Evolutionary conservation across 2,888 invertebrate genomes (phyloP).

Genomic region (Adelognathus sp.): DNA sequence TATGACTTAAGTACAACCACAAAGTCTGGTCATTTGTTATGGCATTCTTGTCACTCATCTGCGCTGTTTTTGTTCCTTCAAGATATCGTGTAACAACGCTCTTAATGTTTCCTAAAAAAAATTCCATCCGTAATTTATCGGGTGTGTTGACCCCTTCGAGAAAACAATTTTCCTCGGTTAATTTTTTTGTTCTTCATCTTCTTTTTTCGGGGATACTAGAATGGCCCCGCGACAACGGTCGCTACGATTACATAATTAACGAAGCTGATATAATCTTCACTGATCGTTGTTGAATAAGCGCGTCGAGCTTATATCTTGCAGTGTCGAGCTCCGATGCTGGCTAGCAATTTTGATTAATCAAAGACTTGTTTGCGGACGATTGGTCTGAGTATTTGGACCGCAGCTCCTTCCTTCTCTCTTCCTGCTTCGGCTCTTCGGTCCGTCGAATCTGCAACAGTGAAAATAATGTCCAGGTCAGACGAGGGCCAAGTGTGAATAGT

Average conservation of each 20-base stretch:
- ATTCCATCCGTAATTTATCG: constrained; percentile 35
- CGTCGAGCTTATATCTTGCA: constrained; percentile 29
- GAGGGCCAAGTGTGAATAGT: neutral
- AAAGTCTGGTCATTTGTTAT: constrained; percentile 81
- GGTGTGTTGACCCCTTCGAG: constrained; percentile 6
- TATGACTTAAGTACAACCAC: constrained; percentile 81
- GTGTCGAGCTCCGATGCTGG: constrained; percentile 34
- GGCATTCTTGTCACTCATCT: constrained; percentile 77
- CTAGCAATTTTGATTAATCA: constrained; percentile 60
- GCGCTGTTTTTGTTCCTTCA: constrained; percentile 19
- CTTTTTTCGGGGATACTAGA: neutral
- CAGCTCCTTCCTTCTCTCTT: constrained; percentile 58
- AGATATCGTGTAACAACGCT: constrained; percentile 49
- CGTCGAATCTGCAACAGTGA: constrained; percentile 73
- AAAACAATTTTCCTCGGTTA: constrained; percentile 7
- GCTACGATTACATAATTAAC: neutral
- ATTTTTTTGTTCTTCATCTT: no score
- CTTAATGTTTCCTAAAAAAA: constrained; percentile 7
- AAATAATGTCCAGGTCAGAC: neutral
- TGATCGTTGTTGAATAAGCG: constrained; percentile 9
- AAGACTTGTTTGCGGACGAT: constrained; percentile 53
- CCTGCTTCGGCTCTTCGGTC: constrained; percentile 72
- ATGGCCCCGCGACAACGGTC: constrained; percentile 11
- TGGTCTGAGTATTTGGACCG: constrained; percentile 39
- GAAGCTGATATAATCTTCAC: neutral